These are phyloP conservation scores for Drosophila sordidula DNA, from an alignment of 2,888 invertebrate genomes.

Conservation along the genomic window DNA sequence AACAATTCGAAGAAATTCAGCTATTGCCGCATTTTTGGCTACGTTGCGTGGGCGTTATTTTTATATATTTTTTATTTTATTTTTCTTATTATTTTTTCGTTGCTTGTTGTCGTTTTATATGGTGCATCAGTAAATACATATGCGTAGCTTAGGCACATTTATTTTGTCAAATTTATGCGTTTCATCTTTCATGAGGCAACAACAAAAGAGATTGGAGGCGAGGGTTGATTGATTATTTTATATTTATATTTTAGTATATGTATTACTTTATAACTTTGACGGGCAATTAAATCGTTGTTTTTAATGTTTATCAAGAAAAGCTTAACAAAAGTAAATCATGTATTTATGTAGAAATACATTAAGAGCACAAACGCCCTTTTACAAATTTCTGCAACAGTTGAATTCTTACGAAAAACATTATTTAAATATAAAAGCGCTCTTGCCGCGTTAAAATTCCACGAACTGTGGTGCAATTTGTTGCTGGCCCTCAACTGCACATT, in stretches of 20 bases:
- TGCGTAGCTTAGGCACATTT: conserved; percentile 1
- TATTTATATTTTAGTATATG: neutral
- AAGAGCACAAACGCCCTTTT: too few relatives aligned
- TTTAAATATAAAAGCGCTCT: too few relatives aligned
- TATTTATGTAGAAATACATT: too few relatives aligned
- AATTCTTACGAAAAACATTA: neutral
- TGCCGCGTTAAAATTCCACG: neutral
- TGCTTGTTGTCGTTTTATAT: conserved; percentile 25
- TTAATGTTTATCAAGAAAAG: too few relatives aligned
- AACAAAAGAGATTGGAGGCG: conserved; percentile 29
- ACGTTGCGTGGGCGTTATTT: conserved; percentile 31
- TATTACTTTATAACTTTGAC: too few relatives aligned
- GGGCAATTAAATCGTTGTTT: too few relatives aligned
- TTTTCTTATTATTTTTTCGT: conserved; percentile 16
- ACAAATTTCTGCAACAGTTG: too few relatives aligned
- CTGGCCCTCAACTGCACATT: neutral
- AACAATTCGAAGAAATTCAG: conserved; percentile 20
- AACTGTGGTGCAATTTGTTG: neutral
- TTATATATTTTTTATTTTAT: neutral
- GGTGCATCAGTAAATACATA: conserved; percentile 24
- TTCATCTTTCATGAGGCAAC: conserved; percentile 5
- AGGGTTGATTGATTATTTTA: conserved; percentile 17
- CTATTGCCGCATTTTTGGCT: conserved; percentile 14
- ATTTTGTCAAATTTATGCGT: conserved; percentile 42
- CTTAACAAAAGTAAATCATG: too few relatives aligned